These are phyloP conservation scores for Pelosia muscerda DNA, from an alignment of 2,888 invertebrate genomes.

Conservation along the genomic window DNA sequence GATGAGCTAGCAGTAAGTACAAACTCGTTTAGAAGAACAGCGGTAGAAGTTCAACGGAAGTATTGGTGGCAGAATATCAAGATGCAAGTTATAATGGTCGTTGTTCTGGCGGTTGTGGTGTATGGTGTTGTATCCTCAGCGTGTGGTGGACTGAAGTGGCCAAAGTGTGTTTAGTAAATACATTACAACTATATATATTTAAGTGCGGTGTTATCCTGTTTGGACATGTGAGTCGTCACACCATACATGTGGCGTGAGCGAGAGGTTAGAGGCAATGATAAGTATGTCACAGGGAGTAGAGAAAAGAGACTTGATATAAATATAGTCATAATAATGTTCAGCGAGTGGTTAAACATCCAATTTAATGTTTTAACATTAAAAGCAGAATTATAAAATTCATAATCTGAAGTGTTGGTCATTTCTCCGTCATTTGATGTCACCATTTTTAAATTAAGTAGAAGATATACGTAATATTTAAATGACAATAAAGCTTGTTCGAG, in stretches of 20 bases:
- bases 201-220: constrained; percentile 2
- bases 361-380: neutral
- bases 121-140: constrained; percentile 17
- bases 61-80: constrained; percentile 23
- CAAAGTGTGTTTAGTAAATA: constrained; percentile 13
- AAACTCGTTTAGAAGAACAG: neutral
- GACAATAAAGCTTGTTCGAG: neutral
- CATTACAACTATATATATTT: neutral
- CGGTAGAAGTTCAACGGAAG: constrained; percentile 16
- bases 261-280: neutral
- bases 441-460: neutral
- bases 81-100: constrained; percentile 4
- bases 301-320: neutral
- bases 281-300: neutral
- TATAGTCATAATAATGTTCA: neutral
- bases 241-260: neutral
- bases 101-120: neutral
- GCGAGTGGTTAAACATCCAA: neutral
- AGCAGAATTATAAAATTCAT: neutral
- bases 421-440: neutral
- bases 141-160: constrained; percentile 22
- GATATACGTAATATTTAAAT: neutral
- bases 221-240: neutral
- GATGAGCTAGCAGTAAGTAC: constrained; percentile 4
- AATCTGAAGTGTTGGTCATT: neutral